Evolutionary conservation across 2,888 invertebrate genomes (phyloP), one percentile per base, ranked within the genome.

Genomic region (Euplexia lucipara): DNA sequence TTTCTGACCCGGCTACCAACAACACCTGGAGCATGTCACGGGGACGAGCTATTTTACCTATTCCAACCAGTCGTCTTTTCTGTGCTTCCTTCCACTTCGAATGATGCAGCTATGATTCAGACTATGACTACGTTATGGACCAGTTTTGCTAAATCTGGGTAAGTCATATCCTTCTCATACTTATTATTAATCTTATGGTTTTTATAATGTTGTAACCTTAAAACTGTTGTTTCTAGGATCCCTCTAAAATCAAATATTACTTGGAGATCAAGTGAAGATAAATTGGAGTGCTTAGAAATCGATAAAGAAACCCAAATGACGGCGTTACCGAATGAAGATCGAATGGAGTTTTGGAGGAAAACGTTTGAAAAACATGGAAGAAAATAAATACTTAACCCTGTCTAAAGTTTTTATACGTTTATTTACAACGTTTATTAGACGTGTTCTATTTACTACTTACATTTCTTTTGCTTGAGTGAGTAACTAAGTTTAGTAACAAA

Each of bases 141-240:
- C 0, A 83, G 67, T 57, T 83, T 88, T 66, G 86, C 87, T 22
- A 86, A 76, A 74, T 82, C 76, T 16, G 84, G 88, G 88, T 88
- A 67, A 80, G 82, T 69, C 61, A 32, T 20, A 32, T 18, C 45
- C 3, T 22, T 26, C 8, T 37, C 16, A 10, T 1, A 49, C 16
- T 14, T 0, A 16, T 8, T 32, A 18, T 18, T 12, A 18, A 16
- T 32, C 10, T 34, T 12, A 16, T 18, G 2, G 9, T 12, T 14
- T 10, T 22, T 14, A 12, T 26, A 8, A 26, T n/a, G 1, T 10
- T 45, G 5, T 32, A 35, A 45, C 12, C 14, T 16, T 30, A 35
- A 35, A 39, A 16, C 9, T 30, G n/a, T 59, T 72, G 7, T n/a
- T 75, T 81, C 70, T 59, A 83, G 83, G 30, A 42, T 41, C 22